These are phyloP conservation scores for Nannoperca australis DNA, from an alignment of 2,797 vertebrate genomes.

Conservation along the genomic window DNA sequence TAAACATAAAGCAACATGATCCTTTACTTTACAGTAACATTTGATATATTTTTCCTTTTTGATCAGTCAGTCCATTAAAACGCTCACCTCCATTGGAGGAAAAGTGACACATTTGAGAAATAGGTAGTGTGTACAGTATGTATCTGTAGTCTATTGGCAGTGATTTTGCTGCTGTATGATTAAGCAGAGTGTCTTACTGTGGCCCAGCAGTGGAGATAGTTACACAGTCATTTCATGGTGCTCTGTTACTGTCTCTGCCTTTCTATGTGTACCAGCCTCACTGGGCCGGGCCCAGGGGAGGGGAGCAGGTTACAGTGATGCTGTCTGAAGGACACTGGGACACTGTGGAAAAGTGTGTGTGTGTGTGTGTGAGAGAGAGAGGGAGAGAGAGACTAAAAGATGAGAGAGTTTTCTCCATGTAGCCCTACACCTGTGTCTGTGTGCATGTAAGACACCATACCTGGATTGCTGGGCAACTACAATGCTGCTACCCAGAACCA, in stretches of 20 bases:
- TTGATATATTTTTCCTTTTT: background rate
- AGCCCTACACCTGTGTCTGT: background rate
- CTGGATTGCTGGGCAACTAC: background rate
- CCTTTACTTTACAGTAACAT: background rate
- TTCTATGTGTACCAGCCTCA: constrained; percentile 33
- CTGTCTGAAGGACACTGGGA: constrained; percentile 76
- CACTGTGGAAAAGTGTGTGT: constrained; percentile 27
- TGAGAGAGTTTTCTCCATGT: background rate
- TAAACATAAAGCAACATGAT: background rate
- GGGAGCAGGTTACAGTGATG: constrained; percentile 64
- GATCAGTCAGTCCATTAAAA: background rate
- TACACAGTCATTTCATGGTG: constrained; percentile 54
- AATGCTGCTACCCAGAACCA: background rate
- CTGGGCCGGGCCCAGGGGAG: constrained; percentile 59
- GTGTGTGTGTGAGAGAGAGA: constrained; percentile 33
- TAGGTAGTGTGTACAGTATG: background rate
- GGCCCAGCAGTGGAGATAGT: constrained; percentile 38
- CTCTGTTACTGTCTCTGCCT: constrained; percentile 56
- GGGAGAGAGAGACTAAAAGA: background rate
- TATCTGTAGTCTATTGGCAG: background rate
- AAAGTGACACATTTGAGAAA: background rate
- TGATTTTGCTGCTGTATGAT: constrained; percentile 22
- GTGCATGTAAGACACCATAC: constrained; percentile 7
- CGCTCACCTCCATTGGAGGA: background rate
- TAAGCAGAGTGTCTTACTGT: constrained; percentile 27